Conservation (phyloP, 1,140 invertebrate genomes). For the Microplitis mediator region DNA sequence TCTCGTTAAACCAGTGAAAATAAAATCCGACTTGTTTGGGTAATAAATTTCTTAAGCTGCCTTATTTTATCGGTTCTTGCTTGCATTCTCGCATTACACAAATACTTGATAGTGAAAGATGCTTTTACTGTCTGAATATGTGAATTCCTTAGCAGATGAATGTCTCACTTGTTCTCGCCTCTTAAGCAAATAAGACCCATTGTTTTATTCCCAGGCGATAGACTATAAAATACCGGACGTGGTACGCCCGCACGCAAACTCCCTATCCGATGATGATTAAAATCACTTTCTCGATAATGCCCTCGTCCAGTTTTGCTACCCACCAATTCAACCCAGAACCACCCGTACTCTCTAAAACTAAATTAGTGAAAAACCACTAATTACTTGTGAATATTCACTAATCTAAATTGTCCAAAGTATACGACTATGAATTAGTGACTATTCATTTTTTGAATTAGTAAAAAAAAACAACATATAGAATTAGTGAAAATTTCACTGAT, state of each 20-base stretch:
- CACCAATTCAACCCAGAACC: no score
- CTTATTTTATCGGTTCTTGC: neutral
- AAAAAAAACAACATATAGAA: no score
- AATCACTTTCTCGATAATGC: slow-evolving; percentile 50
- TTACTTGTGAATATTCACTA: no score
- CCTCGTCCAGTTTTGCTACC: no score
- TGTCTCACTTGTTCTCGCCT: neutral
- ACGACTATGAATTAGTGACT: no score
- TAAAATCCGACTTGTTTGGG: neutral
- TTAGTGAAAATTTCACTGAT: no score
- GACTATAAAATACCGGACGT: slow-evolving; percentile 5
- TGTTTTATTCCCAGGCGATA: neutral
- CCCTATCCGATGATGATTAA: slow-evolving; percentile 44
- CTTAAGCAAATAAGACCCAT: neutral
- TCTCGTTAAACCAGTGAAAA: slow-evolving; percentile 17
- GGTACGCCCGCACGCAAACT: slow-evolving; percentile 32
- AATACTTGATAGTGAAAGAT: neutral
- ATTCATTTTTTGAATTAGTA: no score
- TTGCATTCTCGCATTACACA: neutral
- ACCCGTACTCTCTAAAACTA: no score
- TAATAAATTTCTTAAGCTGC: neutral
- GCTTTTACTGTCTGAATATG: neutral
- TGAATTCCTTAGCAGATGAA: neutral
- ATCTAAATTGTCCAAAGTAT: no score
- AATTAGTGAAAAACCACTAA: no score